phyloP scores from a whole-genome alignment of 2,797 vertebrate species.

The Melanotaenia pygmaea region DNA sequence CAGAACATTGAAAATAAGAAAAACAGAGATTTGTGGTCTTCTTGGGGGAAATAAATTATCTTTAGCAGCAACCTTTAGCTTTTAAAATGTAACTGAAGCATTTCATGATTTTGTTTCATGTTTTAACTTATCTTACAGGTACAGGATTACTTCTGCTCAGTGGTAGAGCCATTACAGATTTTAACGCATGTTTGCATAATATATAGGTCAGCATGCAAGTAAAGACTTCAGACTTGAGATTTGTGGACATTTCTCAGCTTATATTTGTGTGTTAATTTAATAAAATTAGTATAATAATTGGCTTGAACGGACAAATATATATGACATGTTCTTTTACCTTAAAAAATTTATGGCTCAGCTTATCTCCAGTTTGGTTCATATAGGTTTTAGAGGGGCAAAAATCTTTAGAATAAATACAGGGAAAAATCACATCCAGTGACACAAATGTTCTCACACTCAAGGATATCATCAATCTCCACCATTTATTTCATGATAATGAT shows the following conservation, averaged over 20 bases:
- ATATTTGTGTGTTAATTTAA: constrained; percentile 4
- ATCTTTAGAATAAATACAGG: background rate
- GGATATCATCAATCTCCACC: constrained; percentile 55
- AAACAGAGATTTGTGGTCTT: constrained; percentile 31
- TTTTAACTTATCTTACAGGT: constrained; percentile 11
- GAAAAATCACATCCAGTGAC: constrained; percentile 39
- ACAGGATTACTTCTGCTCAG: background rate
- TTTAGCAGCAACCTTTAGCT: constrained; percentile 2
- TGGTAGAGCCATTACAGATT: background rate
- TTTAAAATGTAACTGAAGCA: background rate
- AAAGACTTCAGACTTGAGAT: background rate
- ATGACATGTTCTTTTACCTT: background rate
- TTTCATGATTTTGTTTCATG: background rate
- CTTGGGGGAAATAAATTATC: constrained; percentile 2
- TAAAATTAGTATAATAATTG: background rate
- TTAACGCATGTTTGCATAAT: background rate
- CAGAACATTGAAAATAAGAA: constrained; percentile 14
- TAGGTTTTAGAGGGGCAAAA: background rate
- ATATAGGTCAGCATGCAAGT: background rate
- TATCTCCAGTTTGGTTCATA: constrained; percentile 13
- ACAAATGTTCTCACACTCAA: constrained; percentile 27
- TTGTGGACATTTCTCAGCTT: background rate
- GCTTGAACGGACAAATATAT: background rate
- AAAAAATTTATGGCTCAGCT: background rate
- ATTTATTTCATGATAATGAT: constrained; percentile 58